Percentiles rank a stretch among this genome's conserved stretches.
phyloP scores from a whole-genome alignment of 1,140 invertebrate species.

The Sycophaga agraensis region DNA sequence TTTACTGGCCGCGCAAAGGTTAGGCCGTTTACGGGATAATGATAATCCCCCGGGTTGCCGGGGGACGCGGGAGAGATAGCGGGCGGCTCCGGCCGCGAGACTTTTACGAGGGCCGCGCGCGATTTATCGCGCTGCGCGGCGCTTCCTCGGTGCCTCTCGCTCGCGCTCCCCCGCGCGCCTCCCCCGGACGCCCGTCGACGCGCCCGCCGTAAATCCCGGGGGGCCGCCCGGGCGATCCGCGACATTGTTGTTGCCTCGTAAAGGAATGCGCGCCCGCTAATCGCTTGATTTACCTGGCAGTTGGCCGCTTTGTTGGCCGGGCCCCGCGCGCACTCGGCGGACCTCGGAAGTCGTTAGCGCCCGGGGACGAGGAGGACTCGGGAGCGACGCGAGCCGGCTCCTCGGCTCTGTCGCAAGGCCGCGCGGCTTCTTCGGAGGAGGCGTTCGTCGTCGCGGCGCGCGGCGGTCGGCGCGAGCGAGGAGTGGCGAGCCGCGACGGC shows the following conservation, averaged over 20 bases:
- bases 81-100: background rate
- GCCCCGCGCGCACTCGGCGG: too few relatives aligned
- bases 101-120: slow-evolving; percentile 15
- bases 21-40: slow-evolving; percentile 5
- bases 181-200: background rate
- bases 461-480: too few relatives aligned
- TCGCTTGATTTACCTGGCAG: too few relatives aligned
- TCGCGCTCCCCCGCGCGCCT: background rate
- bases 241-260: too few relatives aligned
- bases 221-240: too few relatives aligned
- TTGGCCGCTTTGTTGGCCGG: too few relatives aligned
- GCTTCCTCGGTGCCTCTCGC: slow-evolving; percentile 15
- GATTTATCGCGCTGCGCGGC: slow-evolving; percentile 16
- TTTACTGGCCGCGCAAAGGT: too few relatives aligned
- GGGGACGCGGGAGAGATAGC: background rate
- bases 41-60: background rate
- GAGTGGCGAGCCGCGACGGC: too few relatives aligned
- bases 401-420: background rate
- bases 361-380: too few relatives aligned
- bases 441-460: background rate
- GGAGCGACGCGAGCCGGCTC: too few relatives aligned
- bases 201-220: slow-evolving; percentile 14
- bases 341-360: too few relatives aligned
- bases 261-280: too few relatives aligned
- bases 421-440: background rate